Evolutionary conservation across 35 echinoderm and acorn worm species (phyloP).

Genomic region (Diadema setosum): DNA sequence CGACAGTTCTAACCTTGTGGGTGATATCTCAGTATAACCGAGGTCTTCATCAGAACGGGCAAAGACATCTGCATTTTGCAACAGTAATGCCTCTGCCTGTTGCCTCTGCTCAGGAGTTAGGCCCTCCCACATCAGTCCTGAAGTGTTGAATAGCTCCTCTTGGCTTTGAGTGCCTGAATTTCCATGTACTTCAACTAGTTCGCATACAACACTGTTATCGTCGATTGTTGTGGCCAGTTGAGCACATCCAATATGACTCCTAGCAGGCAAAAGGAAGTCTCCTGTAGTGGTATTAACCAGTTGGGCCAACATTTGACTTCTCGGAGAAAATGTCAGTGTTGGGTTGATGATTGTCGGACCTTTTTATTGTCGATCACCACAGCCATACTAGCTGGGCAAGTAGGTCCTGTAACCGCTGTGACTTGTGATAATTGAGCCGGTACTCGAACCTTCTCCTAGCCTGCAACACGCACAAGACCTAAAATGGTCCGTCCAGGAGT

Average conservation of each 20-base stretch:
- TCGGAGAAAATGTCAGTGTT: neutral
- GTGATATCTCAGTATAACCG: conserved; percentile 8
- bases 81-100: conserved; percentile 13
- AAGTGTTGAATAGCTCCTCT: neutral
- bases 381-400: neutral
- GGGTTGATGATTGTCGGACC: neutral
- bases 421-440: neutral
- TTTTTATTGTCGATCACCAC: neutral
- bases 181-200: neutral
- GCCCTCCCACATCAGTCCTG: neutral
- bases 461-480: conserved; percentile 9
- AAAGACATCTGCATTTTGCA: conserved; percentile 40
- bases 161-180: too few species aligned
- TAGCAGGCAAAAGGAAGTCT: neutral
- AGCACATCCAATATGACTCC: conserved; percentile 6
- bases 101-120: neutral
- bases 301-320: neutral
- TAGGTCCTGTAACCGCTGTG: neutral
- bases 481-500: neutral
- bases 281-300: neutral
- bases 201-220: neutral
- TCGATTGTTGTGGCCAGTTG: neutral
- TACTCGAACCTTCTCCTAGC: neutral
- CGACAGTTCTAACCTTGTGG: neutral
- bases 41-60: conserved; percentile 39